These are phyloP conservation scores for Calyptommatus sinebrachiatus DNA, from an alignment of 2,113 vertebrate species.

Conservation along the genomic window DNA sequence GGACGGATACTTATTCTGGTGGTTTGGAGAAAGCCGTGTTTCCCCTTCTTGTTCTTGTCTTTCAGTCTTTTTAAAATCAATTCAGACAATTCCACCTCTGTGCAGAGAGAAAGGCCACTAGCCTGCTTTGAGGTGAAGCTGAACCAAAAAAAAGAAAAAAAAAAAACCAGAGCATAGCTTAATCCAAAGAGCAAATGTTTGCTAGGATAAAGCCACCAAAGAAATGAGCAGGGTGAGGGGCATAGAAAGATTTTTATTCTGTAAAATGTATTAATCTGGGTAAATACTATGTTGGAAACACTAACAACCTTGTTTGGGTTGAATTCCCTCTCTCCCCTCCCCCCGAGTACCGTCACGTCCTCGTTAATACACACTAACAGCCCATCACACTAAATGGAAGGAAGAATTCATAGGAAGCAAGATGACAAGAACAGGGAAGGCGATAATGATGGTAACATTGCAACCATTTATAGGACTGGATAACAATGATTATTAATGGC, in stretches of 20 bases:
- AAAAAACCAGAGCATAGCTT: constrained; percentile 55
- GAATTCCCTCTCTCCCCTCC: constrained; percentile 31
- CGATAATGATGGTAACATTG: background rate
- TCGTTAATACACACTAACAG: constrained; percentile 41
- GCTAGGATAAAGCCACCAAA: constrained; percentile 52
- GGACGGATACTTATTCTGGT: background rate
- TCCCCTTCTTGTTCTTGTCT: background rate
- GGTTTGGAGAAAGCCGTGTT: background rate
- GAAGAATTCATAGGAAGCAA: background rate
- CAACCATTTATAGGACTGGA: background rate
- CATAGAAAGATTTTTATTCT: constrained; percentile 57
- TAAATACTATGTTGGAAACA: constrained; percentile 63
- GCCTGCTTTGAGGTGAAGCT: constrained; percentile 11
- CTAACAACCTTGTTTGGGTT: constrained; percentile 45
- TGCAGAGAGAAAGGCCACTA: constrained; percentile 19
- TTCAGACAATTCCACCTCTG: constrained; percentile 50
- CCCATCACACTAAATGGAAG: background rate
- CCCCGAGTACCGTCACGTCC: constrained; percentile 14
- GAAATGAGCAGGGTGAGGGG: too few relatives aligned
- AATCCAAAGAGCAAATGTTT: constrained; percentile 66
- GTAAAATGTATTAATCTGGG: constrained; percentile 65
- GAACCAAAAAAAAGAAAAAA: constrained; percentile 39
- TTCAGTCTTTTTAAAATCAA: constrained; percentile 36
- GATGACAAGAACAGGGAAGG: background rate
- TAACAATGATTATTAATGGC: background rate